A percentile compares a stretch with the other conserved stretches of the same genome.
Conservation (phyloP, 1,140 invertebrate species). For the Diorhabda carinulata region DNA sequence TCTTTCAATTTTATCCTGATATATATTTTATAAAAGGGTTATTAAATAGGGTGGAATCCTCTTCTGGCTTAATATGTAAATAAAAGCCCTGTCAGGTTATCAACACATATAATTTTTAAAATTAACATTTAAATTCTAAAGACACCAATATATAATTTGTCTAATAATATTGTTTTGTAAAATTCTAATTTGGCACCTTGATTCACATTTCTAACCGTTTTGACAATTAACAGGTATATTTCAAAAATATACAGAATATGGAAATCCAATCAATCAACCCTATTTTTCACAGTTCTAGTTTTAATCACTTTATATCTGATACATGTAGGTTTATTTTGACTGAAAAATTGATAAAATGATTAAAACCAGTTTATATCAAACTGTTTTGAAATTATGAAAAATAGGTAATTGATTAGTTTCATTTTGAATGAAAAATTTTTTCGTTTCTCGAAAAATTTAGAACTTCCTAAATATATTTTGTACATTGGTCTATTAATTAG, state of each 20-base stretch:
- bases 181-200: conserved; percentile 12
- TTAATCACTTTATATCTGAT: neutral
- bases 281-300: neutral
- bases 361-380: neutral
- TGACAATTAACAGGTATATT: conserved; percentile 1
- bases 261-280: neutral
- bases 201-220: conserved; percentile 14
- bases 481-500: no score
- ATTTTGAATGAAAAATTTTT: no score
- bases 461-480: no score
- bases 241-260: neutral
- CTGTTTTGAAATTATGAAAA: no score
- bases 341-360: neutral
- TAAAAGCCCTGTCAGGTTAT: neutral
- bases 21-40: no score
- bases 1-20: no score
- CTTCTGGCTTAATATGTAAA: no score
- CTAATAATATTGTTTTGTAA: neutral
- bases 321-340: neutral
- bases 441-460: no score
- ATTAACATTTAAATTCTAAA: neutral
- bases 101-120: neutral
- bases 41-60: no score
- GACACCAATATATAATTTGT: conserved; percentile 1
- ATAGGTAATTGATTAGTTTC: no score